Evolutionary conservation across 2,888 invertebrate genomes (phyloP).

Genomic region (Heliconius erato): DNA sequence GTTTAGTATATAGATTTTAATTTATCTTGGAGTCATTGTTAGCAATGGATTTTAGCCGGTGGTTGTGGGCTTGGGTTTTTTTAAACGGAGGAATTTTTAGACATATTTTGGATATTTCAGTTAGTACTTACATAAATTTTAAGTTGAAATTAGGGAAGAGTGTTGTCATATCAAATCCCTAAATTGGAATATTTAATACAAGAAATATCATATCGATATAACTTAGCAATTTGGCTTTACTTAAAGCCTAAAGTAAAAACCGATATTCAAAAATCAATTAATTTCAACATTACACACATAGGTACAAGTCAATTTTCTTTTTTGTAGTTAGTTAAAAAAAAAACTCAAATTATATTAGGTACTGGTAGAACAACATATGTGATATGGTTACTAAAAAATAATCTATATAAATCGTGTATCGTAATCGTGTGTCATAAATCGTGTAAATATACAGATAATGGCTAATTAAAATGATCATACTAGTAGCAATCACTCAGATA

Average conservation of each 20-base stretch:
- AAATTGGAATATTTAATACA: too few relatives aligned
- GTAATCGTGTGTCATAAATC: neutral
- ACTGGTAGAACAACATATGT: too few relatives aligned
- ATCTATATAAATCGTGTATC: neutral
- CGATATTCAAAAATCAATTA: neutral
- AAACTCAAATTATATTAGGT: too few relatives aligned
- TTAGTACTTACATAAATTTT: neutral
- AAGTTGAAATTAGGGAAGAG: neutral
- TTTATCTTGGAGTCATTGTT: neutral
- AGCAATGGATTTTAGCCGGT: neutral
- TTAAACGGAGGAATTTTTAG: neutral
- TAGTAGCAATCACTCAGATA: neutral
- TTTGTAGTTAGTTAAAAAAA: too few relatives aligned
- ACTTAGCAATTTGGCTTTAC: too few relatives aligned
- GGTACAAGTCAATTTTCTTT: too few relatives aligned
- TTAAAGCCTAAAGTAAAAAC: neutral
- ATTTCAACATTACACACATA: too few relatives aligned
- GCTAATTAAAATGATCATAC: neutral
- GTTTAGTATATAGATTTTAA: neutral
- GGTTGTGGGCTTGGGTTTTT: neutral
- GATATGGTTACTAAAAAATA: neutral
- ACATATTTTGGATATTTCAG: neutral
- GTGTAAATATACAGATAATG: neutral
- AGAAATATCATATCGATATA: too few relatives aligned
- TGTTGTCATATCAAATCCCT: neutral